phyloP scores from a whole-genome alignment of 2,113 vertebrate species.

The Lampris incognitus region DNA sequence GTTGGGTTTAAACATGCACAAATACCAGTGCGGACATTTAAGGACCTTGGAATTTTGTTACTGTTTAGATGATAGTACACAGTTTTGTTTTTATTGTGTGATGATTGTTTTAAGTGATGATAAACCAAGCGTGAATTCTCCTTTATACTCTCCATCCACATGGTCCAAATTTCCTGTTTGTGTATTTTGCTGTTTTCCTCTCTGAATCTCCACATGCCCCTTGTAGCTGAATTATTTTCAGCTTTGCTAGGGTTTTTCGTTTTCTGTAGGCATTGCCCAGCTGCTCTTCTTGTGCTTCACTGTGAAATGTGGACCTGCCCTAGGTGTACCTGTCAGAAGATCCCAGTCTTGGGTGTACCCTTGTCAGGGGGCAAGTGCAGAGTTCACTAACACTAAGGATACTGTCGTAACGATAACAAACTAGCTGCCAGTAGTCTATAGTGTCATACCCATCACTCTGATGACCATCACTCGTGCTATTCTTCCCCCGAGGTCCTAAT shows the following conservation, averaged over 20 bases:
- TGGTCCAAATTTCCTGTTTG: neutral
- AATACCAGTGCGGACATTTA: too few species aligned
- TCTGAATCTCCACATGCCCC: neutral
- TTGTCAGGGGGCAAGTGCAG: slow-evolving; percentile 46
- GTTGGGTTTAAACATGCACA: too few species aligned
- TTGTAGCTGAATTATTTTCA: neutral
- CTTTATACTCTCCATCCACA: neutral
- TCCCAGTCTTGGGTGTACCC: slow-evolving; percentile 27
- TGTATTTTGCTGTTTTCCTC: neutral
- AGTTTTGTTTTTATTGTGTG: too few species aligned
- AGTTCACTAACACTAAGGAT: slow-evolving; percentile 32
- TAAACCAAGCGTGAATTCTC: too few species aligned
- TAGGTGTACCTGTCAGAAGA: slow-evolving; percentile 29
- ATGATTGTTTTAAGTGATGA: too few species aligned
- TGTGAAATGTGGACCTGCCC: slow-evolving; percentile 8
- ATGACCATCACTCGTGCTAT: slow-evolving; percentile 38
- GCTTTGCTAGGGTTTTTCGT: slow-evolving; percentile 4
- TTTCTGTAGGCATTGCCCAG: neutral
- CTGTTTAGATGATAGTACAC: too few species aligned
- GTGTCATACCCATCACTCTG: slow-evolving; percentile 14
- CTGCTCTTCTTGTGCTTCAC: slow-evolving; percentile 30
- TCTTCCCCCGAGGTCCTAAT: slow-evolving; percentile 27
- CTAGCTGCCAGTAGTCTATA: neutral
- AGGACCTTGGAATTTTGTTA: too few species aligned
- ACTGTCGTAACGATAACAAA: slow-evolving; percentile 47